Evolutionary conservation across 2,888 invertebrate species (phyloP).

Genomic region (Leptopilina myrica): DNA sequence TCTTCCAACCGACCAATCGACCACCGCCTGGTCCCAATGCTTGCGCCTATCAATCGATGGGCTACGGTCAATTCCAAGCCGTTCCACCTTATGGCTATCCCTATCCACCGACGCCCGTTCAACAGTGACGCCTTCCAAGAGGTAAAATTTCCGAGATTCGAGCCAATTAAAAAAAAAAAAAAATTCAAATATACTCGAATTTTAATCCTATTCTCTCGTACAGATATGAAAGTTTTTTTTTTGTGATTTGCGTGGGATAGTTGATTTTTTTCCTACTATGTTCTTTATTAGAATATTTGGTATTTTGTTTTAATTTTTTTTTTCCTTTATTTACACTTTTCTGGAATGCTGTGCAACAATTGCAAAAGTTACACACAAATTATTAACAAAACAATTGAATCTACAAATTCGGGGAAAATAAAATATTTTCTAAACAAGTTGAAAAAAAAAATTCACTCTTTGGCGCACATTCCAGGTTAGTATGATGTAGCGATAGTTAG

Average conservation of each 20-base stretch:
- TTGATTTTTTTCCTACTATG: slow-evolving; percentile 52
- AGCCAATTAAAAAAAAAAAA: slow-evolving; percentile 32
- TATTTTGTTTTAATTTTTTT: slow-evolving; percentile 55
- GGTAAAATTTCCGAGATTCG: slow-evolving; percentile 32
- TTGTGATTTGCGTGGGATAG: slow-evolving; percentile 37
- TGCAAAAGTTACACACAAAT: not conserved
- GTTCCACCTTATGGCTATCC: slow-evolving; percentile 82
- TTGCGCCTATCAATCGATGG: slow-evolving; percentile 81
- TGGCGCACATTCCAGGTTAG: slow-evolving; percentile 73
- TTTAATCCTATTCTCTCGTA: slow-evolving; percentile 37
- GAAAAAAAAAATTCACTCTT: slow-evolving; percentile 41
- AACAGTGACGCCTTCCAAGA: slow-evolving; percentile 80
- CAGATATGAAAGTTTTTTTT: slow-evolving; percentile 26
- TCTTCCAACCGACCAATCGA: slow-evolving; percentile 83
- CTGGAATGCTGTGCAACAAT: slow-evolving; percentile 67
- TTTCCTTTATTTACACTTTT: slow-evolving; percentile 62
- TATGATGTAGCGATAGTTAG: slow-evolving; percentile 72
- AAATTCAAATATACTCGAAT: slow-evolving; percentile 11
- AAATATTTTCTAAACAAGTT: not conserved
- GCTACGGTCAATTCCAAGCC: slow-evolving; percentile 84
- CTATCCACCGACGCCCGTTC: slow-evolving; percentile 84
- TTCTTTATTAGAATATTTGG: slow-evolving; percentile 60
- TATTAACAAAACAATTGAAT: slow-evolving; percentile 10
- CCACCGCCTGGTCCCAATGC: slow-evolving; percentile 79
- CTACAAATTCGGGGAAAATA: slow-evolving; percentile 10